A percentile compares a stretch with the other conserved stretches of the same genome.
Evolutionary conservation across 2,888 invertebrate species (phyloP).

Genomic region (Euplexia lucipara): DNA sequence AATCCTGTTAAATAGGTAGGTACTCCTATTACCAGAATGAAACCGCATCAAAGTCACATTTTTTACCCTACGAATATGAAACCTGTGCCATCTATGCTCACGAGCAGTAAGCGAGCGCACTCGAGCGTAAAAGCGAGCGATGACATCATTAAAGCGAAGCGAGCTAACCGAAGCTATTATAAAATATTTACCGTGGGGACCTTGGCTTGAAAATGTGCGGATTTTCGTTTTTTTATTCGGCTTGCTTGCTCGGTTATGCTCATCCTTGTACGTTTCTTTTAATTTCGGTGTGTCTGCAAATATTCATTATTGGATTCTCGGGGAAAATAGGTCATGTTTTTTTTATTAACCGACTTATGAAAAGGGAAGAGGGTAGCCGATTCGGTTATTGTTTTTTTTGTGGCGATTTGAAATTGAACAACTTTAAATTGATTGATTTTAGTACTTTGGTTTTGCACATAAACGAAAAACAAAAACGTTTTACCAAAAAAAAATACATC

Average conservation of each 20-base stretch:
- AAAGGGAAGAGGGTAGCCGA: no score
- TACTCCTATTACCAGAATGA: not conserved
- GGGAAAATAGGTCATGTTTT: not conserved
- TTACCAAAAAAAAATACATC: no score
- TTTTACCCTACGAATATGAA: conserved; percentile 21
- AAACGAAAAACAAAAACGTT: no score
- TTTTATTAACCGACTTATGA: no score
- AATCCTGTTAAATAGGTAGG: not conserved
- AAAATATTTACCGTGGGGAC: conserved; percentile 56
- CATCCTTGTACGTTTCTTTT: conserved; percentile 12
- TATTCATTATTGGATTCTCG: not conserved
- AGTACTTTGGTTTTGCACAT: no score
- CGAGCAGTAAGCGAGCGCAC: conserved; percentile 35
- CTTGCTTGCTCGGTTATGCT: conserved; percentile 1
- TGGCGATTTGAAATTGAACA: no score
- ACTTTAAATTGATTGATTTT: no score
- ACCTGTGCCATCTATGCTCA: conserved; percentile 39
- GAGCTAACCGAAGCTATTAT: conserved; percentile 52
- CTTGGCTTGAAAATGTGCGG: conserved; percentile 47
- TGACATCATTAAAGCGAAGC: conserved; percentile 56
- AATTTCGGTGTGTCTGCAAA: conserved; percentile 7
- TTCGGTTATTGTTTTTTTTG: no score
- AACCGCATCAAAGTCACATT: conserved; percentile 34
- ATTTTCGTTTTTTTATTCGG: conserved; percentile 38
- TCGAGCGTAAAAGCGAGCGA: conserved; percentile 53